Conservation (phyloP, 2,797 vertebrate species). For the Gallirallus australis region DNA sequence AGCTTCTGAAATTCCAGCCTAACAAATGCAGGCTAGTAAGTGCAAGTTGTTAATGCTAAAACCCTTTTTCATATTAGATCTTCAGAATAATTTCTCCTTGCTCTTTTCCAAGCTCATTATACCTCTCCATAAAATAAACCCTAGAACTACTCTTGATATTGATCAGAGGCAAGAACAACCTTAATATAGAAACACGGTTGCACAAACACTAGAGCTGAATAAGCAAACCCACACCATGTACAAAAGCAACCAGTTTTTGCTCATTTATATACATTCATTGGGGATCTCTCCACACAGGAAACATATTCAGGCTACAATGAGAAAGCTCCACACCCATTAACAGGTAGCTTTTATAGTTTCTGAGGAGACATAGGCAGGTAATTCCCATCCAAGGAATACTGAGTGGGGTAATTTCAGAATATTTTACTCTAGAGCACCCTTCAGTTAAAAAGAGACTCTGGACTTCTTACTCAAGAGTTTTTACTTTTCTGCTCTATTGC, state of each 20-base stretch:
- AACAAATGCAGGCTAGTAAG: not conserved
- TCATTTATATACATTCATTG: not conserved
- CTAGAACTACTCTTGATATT: not conserved
- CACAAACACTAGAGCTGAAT: not conserved
- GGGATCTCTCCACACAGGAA: not conserved
- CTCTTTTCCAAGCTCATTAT: not conserved
- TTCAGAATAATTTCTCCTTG: not conserved
- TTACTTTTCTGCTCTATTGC: not conserved
- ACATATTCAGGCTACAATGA: not conserved
- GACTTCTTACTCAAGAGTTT: not conserved
- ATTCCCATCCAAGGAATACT: not conserved
- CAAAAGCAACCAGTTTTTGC: not conserved
- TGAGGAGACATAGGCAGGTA: not conserved
- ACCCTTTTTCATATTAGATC: not conserved
- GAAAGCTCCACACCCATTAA: not conserved
- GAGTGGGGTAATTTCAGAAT: not conserved
- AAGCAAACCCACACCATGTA: not conserved
- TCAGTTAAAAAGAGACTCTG: not conserved
- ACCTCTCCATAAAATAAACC: not conserved
- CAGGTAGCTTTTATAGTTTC: not conserved
- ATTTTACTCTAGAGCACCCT: not conserved
- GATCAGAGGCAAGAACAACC: not conserved
- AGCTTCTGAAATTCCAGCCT: not conserved
- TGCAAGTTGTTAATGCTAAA: not conserved
- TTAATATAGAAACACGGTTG: not conserved